Evolutionary conservation across 1,140 invertebrate genomes (phyloP).

Genomic region (Drosophila tropicalis): DNA sequence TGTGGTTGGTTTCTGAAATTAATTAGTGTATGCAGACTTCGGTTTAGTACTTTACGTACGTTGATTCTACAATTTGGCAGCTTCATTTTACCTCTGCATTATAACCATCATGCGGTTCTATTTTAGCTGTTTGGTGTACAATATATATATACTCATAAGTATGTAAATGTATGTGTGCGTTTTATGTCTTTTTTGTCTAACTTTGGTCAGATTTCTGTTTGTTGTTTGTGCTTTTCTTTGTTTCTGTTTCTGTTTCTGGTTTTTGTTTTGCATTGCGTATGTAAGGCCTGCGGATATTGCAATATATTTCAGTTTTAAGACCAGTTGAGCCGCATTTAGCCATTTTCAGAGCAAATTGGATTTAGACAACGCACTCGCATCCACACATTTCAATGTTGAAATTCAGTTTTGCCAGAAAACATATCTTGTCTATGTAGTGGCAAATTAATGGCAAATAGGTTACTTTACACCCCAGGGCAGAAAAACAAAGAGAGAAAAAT

Average conservation of each 20-base stretch:
- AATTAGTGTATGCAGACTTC: no score
- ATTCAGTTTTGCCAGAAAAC: no score
- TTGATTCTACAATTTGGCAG: no score
- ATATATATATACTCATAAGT: no score
- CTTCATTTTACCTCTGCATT: no score
- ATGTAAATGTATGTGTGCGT: background rate
- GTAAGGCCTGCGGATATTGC: slow-evolving; percentile 40
- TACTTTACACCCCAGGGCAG: background rate
- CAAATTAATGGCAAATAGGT: slow-evolving; percentile 4
- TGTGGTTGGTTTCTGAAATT: no score
- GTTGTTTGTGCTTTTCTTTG: background rate
- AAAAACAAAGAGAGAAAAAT: background rate
- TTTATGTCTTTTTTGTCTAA: background rate
- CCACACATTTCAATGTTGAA: background rate
- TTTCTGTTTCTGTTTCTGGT: slow-evolving; percentile 13
- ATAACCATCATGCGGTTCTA: no score
- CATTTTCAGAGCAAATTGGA: slow-evolving; percentile 58
- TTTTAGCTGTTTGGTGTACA: no score
- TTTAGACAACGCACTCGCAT: slow-evolving; percentile 42
- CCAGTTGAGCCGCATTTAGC: slow-evolving; percentile 53
- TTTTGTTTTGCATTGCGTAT: slow-evolving; percentile 29
- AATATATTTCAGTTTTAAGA: slow-evolving; percentile 68
- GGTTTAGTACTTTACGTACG: no score
- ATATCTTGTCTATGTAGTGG: background rate
- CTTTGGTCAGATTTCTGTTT: slow-evolving; percentile 48